phyloP scores from a whole-genome alignment of 2,888 invertebrate species.

The Morpho deidamia region DNA sequence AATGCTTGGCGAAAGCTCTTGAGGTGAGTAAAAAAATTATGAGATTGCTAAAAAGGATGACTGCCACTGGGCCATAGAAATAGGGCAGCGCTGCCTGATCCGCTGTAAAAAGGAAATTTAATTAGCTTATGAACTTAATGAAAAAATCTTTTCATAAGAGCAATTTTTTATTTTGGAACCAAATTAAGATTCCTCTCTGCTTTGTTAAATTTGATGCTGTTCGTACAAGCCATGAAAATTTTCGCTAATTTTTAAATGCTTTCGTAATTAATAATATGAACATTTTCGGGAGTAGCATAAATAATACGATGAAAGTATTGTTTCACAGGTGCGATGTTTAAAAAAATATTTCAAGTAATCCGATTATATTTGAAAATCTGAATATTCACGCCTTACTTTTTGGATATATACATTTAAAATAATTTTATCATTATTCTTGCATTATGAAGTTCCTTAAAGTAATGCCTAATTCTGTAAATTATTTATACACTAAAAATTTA shows the following conservation, averaged over 20 bases:
- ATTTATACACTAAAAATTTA: no score
- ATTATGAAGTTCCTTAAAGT: no score
- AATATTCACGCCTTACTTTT: no score
- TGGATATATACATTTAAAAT: no score
- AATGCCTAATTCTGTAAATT: no score
- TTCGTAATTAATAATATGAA: background rate
- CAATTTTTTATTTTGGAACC: constrained; percentile 2
- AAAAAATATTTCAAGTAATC: no score
- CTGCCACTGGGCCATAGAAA: constrained; percentile 80
- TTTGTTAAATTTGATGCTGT: constrained; percentile 3
- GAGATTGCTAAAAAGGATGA: constrained; percentile 72
- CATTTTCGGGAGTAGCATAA: no score
- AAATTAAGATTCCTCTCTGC: constrained; percentile 2
- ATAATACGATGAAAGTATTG: no score
- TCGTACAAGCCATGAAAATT: background rate
- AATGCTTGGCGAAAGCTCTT: constrained; percentile 67
- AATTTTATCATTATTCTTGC: no score
- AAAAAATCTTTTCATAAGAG: constrained; percentile 5
- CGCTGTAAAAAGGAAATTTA: constrained; percentile 52
- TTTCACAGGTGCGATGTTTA: no score
- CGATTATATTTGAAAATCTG: no score
- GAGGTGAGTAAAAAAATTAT: constrained; percentile 77
- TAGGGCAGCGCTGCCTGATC: constrained; percentile 78
- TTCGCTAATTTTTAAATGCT: background rate
- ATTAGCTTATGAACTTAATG: constrained; percentile 15